Percentiles rank a stretch among this genome's conserved stretches.
Evolutionary conservation across 2,797 vertebrate genomes (phyloP).

Genomic region (Tokudaia tokunoshimensis): DNA sequence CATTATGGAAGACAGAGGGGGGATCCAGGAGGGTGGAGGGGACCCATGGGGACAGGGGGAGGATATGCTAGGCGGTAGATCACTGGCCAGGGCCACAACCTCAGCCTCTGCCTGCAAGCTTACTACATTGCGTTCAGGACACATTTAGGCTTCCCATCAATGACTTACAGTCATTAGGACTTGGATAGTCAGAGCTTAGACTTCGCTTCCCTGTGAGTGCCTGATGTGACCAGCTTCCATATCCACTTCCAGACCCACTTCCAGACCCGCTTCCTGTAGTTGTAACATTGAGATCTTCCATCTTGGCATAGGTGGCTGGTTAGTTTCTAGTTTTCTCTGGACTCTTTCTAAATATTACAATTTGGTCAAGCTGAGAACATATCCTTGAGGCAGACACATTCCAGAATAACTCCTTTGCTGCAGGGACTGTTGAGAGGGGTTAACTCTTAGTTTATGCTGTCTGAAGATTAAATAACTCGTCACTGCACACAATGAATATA

Average conservation of each 20-base stretch:
- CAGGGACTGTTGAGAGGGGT: background rate
- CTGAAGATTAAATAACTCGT: background rate
- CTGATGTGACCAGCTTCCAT: background rate
- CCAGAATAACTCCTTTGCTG: background rate
- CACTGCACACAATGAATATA: background rate
- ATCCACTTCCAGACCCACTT: no score
- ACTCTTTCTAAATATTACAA: background rate
- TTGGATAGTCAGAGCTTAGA: background rate
- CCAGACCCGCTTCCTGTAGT: background rate
- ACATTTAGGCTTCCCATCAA: background rate
- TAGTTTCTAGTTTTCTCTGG: background rate
- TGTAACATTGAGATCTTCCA: background rate
- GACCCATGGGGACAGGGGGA: background rate
- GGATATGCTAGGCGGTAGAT: background rate
- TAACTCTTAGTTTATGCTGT: background rate
- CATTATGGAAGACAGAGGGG: background rate
- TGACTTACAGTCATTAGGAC: background rate
- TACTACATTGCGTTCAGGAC: background rate
- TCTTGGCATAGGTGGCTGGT: background rate
- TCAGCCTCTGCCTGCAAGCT: background rate
- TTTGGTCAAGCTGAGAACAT: conserved; percentile 16
- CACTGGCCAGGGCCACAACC: background rate
- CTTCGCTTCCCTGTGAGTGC: background rate
- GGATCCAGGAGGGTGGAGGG: background rate
- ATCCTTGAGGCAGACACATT: conserved; percentile 11